Evolutionary conservation across 1,140 invertebrate genomes (phyloP), one percentile per base, ranked within the genome.

Genomic region (Meloidogyne hapla): DNA sequence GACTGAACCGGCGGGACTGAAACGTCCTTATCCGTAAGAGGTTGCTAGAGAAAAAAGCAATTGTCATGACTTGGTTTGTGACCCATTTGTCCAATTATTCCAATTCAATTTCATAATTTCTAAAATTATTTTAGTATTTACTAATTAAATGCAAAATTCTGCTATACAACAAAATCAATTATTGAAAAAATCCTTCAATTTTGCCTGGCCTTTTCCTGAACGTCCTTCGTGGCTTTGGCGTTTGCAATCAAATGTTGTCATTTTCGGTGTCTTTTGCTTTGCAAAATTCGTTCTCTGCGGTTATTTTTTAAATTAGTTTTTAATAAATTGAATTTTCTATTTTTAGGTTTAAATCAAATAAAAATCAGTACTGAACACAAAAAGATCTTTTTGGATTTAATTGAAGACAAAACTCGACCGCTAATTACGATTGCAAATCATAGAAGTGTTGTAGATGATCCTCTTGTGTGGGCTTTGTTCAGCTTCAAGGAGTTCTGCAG

Each of bases 361-460:
- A 67, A 76, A 9, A 71, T 83, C 10, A 75, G 69, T 23, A 23
- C 71, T 26, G 76, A 83, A 28, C 85, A 84, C 21, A 61, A 69
- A 28, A 75, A 84, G 8, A 71, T 28, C 1, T 85, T 85, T 28
- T 38, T 85, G 42, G 75, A 78, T 15, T 23, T 76, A n/a, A 15
- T 87, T 6, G 65, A 78, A 67, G 76, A 86, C 62, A 38, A 61
- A n/a, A 76, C 65, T 23, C 75, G 83, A 10, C 84, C 84, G 13
- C 64, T 85, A 12, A 73, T 85, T 9, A 85, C 84, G 6, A 70
- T 85, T 2, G 70, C 84, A 15, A 85, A 85, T 69, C 84, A 85
- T 76, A 62, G 84, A 13, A 85, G 83, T 38, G 83, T 82, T 33
- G 78, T 83, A 23, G 84, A 85, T 68, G 84, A 85, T 77, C 84